phyloP scores from a whole-genome alignment of 2,113 vertebrate genomes.

The Motacilla tschutschensis region DNA sequence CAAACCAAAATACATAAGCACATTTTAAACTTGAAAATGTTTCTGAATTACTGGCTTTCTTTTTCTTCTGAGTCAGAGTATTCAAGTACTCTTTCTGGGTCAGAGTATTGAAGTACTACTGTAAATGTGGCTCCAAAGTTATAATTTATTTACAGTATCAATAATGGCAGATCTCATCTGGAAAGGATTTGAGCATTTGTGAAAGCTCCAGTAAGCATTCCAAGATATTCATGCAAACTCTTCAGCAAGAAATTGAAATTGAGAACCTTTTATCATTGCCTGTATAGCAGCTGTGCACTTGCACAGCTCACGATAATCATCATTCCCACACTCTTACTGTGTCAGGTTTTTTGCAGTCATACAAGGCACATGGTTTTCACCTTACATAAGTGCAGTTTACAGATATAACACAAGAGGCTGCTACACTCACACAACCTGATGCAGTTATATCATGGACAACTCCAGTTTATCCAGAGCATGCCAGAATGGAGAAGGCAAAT shows the following conservation, averaged over 20 bases:
- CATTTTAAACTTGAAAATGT: neutral
- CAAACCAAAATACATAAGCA: neutral
- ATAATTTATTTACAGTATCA: neutral
- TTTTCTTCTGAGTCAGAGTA: neutral
- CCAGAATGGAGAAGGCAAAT: neutral
- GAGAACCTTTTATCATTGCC: neutral
- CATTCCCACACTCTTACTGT: neutral
- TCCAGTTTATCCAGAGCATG: neutral
- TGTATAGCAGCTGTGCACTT: neutral
- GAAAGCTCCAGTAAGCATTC: neutral
- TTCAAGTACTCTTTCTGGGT: no score
- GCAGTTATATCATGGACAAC: neutral
- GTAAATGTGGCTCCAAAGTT: neutral
- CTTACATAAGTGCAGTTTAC: constrained; percentile 22
- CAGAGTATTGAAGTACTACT: neutral
- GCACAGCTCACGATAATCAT: neutral
- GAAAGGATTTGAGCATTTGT: neutral
- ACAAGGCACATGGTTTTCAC: neutral
- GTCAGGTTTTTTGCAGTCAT: neutral
- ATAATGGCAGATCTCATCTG: neutral
- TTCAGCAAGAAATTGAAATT: neutral
- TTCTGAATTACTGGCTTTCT: neutral
- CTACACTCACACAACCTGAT: constrained; percentile 6
- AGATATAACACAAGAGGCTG: constrained; percentile 44
- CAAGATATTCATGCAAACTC: neutral